These are phyloP conservation scores for Sicus ferrugineus DNA, from an alignment of 2,888 invertebrate genomes.

Conservation along the genomic window DNA sequence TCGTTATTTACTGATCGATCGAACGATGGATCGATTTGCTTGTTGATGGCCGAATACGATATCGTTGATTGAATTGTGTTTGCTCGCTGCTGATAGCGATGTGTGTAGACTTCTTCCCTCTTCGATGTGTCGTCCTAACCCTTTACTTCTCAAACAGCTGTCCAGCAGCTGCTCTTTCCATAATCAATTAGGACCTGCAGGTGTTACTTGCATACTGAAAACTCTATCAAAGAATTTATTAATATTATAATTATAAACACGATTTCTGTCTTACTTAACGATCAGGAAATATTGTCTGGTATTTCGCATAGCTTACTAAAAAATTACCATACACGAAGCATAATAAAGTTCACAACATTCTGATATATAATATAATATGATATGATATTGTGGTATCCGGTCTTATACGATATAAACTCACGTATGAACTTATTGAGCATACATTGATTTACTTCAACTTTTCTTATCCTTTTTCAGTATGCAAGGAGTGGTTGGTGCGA, in stretches of 20 bases:
- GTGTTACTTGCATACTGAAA: not conserved
- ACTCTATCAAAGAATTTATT: not conserved
- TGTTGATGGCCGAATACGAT: constrained; percentile 5
- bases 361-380: no score
- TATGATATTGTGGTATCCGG: no score
- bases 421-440: no score
- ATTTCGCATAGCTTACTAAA: no score
- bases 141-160: not conserved
- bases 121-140: not conserved
- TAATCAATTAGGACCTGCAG: not conserved
- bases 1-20: constrained; percentile 17
- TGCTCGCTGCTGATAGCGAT: no score
- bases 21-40: constrained; percentile 19
- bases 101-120: not conserved
- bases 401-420: no score
- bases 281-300: no score
- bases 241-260: not conserved
- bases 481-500: constrained; percentile 83
- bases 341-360: no score
- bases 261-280: no score
- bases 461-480: constrained; percentile 67
- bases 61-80: constrained; percentile 2
- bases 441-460: no score
- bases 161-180: not conserved
- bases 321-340: no score